A percentile compares a stretch with the other conserved stretches of the same genome.
phyloP scores from a whole-genome alignment of 1,140 invertebrate genomes.

The Mycetomoellerius zeteki region DNA sequence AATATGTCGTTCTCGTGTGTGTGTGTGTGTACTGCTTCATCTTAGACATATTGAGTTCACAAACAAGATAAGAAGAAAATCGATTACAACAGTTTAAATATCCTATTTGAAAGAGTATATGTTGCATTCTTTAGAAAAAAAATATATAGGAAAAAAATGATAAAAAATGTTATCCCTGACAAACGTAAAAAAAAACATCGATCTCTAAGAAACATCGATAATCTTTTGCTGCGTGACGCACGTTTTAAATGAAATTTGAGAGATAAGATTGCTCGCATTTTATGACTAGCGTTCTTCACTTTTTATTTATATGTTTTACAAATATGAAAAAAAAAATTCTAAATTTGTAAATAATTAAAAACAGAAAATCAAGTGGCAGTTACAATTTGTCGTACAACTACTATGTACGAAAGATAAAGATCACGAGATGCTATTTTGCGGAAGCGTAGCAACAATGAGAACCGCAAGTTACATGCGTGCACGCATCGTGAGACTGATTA shows the following conservation, averaged over 20 bases:
- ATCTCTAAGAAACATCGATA: too few relatives aligned
- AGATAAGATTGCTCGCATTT: background rate
- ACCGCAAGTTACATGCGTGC: slow-evolving; percentile 36
- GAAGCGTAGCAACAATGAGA: slow-evolving; percentile 36
- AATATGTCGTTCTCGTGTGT: slow-evolving; percentile 3
- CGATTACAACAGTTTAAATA: background rate
- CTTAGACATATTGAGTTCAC: background rate
- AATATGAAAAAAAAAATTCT: background rate
- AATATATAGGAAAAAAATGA: background rate
- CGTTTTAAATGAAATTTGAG: background rate
- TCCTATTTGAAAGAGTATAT: background rate
- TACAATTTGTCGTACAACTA: background rate
- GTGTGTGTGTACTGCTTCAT: background rate
- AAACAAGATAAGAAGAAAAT: background rate
- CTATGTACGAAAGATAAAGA: background rate
- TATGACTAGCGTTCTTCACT: background rate
- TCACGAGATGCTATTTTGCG: background rate
- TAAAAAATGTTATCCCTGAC: background rate
- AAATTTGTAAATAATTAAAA: background rate
- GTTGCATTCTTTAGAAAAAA: background rate
- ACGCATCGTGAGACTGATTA: slow-evolving; percentile 64
- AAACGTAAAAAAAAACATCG: background rate
- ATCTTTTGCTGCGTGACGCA: background rate
- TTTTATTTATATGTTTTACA: background rate
- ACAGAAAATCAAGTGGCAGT: background rate